These are phyloP conservation scores for Trypoxylus dichotomus DNA, from an alignment of 1,140 invertebrate genomes.

Conservation along the genomic window DNA sequence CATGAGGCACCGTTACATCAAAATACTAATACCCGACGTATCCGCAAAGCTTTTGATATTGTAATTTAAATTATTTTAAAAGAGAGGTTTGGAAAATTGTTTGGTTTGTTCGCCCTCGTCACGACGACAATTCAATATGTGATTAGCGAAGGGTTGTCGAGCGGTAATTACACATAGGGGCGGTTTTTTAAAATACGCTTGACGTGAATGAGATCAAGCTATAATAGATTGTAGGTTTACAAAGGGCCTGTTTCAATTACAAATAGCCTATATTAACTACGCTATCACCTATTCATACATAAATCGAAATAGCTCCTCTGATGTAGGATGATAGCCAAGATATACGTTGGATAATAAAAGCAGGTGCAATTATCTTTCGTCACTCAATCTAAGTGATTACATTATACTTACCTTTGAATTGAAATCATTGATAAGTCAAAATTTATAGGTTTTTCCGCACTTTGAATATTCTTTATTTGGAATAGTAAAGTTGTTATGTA, in stretches of 20 bases:
- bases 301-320: neutral
- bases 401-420: too few species aligned
- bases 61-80: slow-evolving; percentile 32
- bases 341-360: too few species aligned
- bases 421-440: too few species aligned
- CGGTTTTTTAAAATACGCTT: slow-evolving; percentile 29
- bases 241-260: slow-evolving; percentile 33
- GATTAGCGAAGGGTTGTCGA: slow-evolving; percentile 29
- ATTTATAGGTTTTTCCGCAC: too few species aligned
- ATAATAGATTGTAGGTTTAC: slow-evolving; percentile 1
- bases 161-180: slow-evolving; percentile 33
- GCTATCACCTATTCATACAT: slow-evolving; percentile 1
- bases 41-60: slow-evolving; percentile 28
- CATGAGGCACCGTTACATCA: neutral
- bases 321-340: neutral
- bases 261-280: slow-evolving; percentile 30
- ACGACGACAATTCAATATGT: slow-evolving; percentile 33
- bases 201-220: slow-evolving; percentile 8
- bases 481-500: too few species aligned
- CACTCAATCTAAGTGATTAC: neutral
- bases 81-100: slow-evolving; percentile 31
- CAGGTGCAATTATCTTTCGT: neutral
- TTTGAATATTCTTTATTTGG: too few species aligned
- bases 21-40: neutral
- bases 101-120: slow-evolving; percentile 32